Conservation (phyloP, 2,888 invertebrate genomes). For the Drosophila peninsularis region DNA sequence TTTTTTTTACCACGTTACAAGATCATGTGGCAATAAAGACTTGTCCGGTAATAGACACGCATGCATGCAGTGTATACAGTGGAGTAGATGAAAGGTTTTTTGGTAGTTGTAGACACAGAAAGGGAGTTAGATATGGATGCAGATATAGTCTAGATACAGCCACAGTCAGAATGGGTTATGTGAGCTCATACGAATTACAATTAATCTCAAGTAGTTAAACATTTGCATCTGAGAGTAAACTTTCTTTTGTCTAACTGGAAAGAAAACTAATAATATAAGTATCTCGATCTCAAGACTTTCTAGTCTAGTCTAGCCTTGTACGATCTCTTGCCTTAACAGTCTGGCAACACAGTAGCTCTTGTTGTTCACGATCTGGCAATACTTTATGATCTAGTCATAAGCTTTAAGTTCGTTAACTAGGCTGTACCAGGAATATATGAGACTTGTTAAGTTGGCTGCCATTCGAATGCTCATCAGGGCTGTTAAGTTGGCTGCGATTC, state of each 20-base stretch:
- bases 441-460: not conserved
- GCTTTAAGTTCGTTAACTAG: no score
- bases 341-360: not conserved
- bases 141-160: no score
- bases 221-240: no score
- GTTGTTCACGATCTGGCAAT: not conserved
- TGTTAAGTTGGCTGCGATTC: conserved; percentile 7
- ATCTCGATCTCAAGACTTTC: no score
- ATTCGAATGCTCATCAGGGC: not conserved
- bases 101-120: not conserved
- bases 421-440: not conserved
- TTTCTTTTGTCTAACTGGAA: no score
- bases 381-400: no score
- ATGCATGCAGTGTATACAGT: conserved; percentile 10
- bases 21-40: conserved; percentile 19
- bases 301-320: no score
- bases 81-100: not conserved
- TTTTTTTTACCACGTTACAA: conserved; percentile 4
- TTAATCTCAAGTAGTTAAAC: no score
- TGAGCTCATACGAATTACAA: not conserved
- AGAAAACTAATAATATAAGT: no score
- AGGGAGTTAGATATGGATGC: no score
- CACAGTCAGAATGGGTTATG: not conserved
- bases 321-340: no score
- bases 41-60: not conserved